These are phyloP conservation scores for Raja brachyura DNA, from an alignment of 2,113 vertebrate species.

Conservation along the genomic window DNA sequence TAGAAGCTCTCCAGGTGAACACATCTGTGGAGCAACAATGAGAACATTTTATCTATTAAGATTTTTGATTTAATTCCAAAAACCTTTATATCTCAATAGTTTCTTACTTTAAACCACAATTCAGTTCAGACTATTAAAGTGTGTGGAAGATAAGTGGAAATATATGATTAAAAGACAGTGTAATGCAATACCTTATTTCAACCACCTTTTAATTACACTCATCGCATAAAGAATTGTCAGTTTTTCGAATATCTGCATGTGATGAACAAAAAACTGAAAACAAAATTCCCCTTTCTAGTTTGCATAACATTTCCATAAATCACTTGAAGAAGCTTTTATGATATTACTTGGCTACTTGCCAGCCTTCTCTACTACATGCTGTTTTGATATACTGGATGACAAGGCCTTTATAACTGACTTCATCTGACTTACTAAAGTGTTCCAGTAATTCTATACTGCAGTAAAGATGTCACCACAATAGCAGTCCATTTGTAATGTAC, in stretches of 20 bases:
- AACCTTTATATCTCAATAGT: neutral
- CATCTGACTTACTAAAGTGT: conserved; percentile 32
- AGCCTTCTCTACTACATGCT: neutral
- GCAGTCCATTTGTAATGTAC: neutral
- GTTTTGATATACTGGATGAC: conserved; percentile 13
- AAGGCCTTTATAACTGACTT: conserved; percentile 23
- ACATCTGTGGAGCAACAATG: neutral
- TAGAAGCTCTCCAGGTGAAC: neutral
- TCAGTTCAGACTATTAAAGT: neutral
- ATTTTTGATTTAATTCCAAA: neutral
- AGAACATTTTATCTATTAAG: neutral
- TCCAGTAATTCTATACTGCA: conserved; percentile 19
- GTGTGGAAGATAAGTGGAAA: neutral
- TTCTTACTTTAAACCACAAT: neutral
- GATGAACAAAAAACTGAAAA: conserved; percentile 36
- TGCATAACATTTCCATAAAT: conserved; percentile 42
- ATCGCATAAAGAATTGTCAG: neutral
- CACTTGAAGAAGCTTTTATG: conserved; percentile 41
- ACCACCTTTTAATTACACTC: conserved; percentile 21
- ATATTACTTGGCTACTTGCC: conserved; percentile 40
- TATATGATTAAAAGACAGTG: neutral
- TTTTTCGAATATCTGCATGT: conserved; percentile 42
- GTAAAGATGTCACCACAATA: conserved; percentile 3
- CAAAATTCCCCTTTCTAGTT: conserved; percentile 36
- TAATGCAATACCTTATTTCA: neutral